Percentiles rank a stretch among this genome's conserved stretches.
Conservation (phyloP, 1,140 invertebrate genomes). For the Nylanderia fulva region DNA sequence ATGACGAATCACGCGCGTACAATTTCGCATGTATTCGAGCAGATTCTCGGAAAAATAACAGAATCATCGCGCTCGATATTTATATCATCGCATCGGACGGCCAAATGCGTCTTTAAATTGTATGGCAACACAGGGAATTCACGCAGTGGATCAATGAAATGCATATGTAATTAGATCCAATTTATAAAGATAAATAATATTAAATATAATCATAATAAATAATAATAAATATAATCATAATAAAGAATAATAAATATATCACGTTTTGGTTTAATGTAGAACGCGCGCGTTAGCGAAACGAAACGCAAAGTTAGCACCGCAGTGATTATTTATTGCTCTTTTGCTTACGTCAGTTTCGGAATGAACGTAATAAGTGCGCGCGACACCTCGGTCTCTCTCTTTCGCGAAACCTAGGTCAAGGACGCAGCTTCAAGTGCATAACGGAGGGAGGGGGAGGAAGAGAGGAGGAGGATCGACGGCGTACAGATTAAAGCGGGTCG, state of each 20-base stretch:
- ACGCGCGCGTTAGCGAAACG: too few relatives aligned
- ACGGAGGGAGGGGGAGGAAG: not conserved
- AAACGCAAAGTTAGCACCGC: too few relatives aligned
- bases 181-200: too few relatives aligned
- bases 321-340: not conserved
- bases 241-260: too few relatives aligned
- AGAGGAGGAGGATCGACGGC: conserved; percentile 2
- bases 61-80: not conserved
- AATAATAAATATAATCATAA: too few relatives aligned
- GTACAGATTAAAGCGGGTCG: conserved; percentile 34
- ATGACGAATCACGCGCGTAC: not conserved
- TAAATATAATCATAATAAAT: too few relatives aligned
- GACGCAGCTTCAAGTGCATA: conserved; percentile 44
- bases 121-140: not conserved
- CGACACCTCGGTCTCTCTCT: conserved; percentile 24
- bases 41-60: not conserved
- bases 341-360: not conserved
- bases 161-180: too few relatives aligned
- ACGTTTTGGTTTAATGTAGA: too few relatives aligned
- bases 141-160: not conserved
- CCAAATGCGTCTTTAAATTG: not conserved
- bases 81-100: not conserved
- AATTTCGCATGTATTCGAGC: not conserved
- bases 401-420: conserved; percentile 52
- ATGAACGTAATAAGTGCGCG: not conserved